A percentile compares a stretch with the other conserved stretches of the same genome.
These are phyloP conservation scores for Valencia hispanica DNA, from an alignment of 2,797 vertebrate species.

Conservation along the genomic window DNA sequence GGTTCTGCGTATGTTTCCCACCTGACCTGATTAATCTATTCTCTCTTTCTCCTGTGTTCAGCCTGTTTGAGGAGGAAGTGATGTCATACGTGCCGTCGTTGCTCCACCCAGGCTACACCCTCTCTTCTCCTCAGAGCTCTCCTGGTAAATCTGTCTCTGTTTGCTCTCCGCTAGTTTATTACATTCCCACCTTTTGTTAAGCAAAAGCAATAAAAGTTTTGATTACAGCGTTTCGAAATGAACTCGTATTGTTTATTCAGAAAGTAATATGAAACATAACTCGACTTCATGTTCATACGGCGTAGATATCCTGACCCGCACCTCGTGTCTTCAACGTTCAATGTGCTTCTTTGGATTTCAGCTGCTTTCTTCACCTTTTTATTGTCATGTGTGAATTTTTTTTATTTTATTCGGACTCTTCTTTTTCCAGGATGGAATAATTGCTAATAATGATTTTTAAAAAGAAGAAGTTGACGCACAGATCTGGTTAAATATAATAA, in stretches of 20 bases:
- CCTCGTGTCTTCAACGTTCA: not conserved
- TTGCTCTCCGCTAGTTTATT: slow-evolving; percentile 17
- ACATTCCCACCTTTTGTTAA: slow-evolving; percentile 30
- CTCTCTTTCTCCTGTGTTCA: slow-evolving; percentile 70
- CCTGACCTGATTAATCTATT: too few relatives aligned
- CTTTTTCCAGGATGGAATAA: too few relatives aligned
- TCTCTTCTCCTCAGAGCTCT: slow-evolving; percentile 96
- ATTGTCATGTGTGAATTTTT: too few relatives aligned
- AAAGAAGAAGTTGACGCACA: too few relatives aligned
- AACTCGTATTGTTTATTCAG: not conserved
- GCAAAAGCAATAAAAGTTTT: not conserved
- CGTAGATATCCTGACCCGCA: not conserved
- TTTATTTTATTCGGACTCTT: too few relatives aligned
- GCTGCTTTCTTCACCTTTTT: too few relatives aligned
- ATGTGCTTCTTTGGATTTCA: too few relatives aligned
- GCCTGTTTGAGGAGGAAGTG: slow-evolving; percentile 98
- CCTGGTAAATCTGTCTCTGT: slow-evolving; percentile 83
- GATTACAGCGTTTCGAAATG: not conserved
- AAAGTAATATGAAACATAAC: not conserved
- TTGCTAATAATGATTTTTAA: too few relatives aligned
- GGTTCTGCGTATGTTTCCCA: too few relatives aligned
- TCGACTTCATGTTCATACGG: not conserved
- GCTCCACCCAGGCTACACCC: slow-evolving; percentile 92
- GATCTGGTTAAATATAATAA: too few relatives aligned
- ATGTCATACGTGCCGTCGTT: slow-evolving; percentile 98